Percentiles rank a stretch among this genome's conserved stretches.
These are phyloP conservation scores for Microdon myrmicae DNA, from an alignment of 2,888 invertebrate species.

Conservation along the genomic window DNA sequence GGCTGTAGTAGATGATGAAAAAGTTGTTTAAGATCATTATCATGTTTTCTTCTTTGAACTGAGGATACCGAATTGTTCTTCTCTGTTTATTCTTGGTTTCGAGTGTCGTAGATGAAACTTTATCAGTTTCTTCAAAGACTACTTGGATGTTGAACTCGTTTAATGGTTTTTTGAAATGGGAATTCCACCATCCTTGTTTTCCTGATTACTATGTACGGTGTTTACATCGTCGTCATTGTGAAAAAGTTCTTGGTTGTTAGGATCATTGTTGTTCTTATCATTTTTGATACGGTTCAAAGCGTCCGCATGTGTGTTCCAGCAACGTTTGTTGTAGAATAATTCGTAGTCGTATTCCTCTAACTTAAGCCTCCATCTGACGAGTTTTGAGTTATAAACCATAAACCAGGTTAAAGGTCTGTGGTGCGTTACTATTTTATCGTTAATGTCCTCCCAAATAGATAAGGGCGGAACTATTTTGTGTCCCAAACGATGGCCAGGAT, in stretches of 20 bases:
- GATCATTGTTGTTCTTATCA: too few relatives aligned
- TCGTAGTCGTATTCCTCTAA: too few relatives aligned
- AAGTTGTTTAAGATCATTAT: conserved; percentile 26
- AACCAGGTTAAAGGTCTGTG: background rate
- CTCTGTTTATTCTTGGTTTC: conserved; percentile 29
- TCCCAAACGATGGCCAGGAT: conserved; percentile 53
- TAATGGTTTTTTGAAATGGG: conserved; percentile 33
- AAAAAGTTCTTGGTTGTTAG: too few relatives aligned
- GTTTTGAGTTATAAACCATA: too few relatives aligned
- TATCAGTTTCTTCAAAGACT: conserved; percentile 21
- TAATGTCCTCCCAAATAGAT: background rate
- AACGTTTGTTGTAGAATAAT: too few relatives aligned
- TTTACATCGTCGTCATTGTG: too few relatives aligned
- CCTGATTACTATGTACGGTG: background rate
- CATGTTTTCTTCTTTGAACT: conserved; percentile 21
- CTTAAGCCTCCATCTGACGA: too few relatives aligned
- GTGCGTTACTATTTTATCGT: background rate
- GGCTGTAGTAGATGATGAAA: too few relatives aligned
- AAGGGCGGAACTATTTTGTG: background rate
- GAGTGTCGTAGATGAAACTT: background rate
- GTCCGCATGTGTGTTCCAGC: too few relatives aligned
- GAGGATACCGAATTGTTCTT: conserved; percentile 9
- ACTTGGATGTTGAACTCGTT: conserved; percentile 41
- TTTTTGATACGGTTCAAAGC: too few relatives aligned
- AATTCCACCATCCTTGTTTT: conserved; percentile 27